Conservation (phyloP, 2,113 vertebrate genomes). For the Lontra canadensis region DNA sequence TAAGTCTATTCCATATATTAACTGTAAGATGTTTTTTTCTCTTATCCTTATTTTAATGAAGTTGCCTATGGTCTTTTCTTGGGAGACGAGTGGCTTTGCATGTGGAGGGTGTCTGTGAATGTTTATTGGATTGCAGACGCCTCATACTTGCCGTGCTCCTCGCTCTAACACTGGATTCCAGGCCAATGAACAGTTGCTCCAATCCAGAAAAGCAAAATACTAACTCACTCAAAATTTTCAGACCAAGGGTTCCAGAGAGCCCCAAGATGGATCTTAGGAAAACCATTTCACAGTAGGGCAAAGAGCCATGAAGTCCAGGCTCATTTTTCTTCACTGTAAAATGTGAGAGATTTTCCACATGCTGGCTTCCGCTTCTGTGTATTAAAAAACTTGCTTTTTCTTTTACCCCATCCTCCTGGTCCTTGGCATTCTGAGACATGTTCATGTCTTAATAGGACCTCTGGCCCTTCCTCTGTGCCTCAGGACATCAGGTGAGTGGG, state of each 20-base stretch:
- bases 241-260: not conserved
- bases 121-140: not conserved
- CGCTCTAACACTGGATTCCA: not conserved
- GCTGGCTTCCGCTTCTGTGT: not conserved
- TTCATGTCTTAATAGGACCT: not conserved
- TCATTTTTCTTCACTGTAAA: not conserved
- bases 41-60: not conserved
- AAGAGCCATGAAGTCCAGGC: not conserved
- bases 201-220: not conserved
- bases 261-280: not conserved
- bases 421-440: not conserved
- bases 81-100: not conserved
- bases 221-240: not conserved
- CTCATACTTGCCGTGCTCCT: not conserved
- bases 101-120: not conserved
- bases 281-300: not conserved
- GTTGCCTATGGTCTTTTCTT: not conserved
- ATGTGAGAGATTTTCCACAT: not conserved
- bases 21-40: not conserved
- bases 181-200: not conserved
- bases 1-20: not conserved
- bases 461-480: not conserved
- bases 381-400: not conserved
- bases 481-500: not conserved
- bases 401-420: not conserved